Evolutionary conservation across 2,797 vertebrate genomes (phyloP).

Genomic region (Rhinophrynus dorsalis): DNA sequence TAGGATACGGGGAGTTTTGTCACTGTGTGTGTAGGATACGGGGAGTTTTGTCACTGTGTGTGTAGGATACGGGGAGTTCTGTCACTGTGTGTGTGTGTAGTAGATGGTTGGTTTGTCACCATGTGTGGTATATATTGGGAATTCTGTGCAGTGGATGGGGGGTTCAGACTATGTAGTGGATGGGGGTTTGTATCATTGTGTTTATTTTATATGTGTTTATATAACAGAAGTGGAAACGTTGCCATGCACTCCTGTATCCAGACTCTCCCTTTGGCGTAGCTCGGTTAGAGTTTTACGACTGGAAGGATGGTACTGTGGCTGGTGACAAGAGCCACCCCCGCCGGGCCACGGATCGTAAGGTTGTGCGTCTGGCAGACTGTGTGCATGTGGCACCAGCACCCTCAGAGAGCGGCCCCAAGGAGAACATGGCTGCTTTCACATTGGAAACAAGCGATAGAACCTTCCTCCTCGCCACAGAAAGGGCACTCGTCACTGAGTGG

Average conservation of each 20-base stretch:
- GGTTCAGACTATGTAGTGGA: too few species aligned
- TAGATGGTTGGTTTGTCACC: too few species aligned
- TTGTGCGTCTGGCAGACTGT: constrained; percentile 89
- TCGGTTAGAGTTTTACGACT: constrained; percentile 90
- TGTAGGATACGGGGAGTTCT: too few species aligned
- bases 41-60: too few species aligned
- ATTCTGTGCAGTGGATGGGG: too few species aligned
- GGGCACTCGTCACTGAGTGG: constrained; percentile 75
- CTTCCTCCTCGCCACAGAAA: constrained; percentile 86
- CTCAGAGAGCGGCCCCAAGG: constrained; percentile 80
- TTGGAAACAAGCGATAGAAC: constrained; percentile 88
- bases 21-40: too few species aligned
- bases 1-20: too few species aligned
- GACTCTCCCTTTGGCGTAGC: constrained; percentile 93
- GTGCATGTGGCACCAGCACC: constrained; percentile 82
- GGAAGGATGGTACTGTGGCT: constrained; percentile 65
- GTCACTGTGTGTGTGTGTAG: too few species aligned
- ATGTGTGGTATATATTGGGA: too few species aligned
- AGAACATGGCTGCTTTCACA: constrained; percentile 83
- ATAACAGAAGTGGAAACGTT: constrained; percentile 96
- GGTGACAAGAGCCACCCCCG: constrained; percentile 74
- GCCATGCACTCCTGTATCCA: constrained; percentile 89
- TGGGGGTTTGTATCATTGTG: too few species aligned
- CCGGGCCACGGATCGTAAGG: constrained; percentile 84
- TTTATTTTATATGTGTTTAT: too few species aligned